These are phyloP conservation scores for Camponotus pennsylvanicus DNA, from an alignment of 1,140 invertebrate species.

Conservation along the genomic window DNA sequence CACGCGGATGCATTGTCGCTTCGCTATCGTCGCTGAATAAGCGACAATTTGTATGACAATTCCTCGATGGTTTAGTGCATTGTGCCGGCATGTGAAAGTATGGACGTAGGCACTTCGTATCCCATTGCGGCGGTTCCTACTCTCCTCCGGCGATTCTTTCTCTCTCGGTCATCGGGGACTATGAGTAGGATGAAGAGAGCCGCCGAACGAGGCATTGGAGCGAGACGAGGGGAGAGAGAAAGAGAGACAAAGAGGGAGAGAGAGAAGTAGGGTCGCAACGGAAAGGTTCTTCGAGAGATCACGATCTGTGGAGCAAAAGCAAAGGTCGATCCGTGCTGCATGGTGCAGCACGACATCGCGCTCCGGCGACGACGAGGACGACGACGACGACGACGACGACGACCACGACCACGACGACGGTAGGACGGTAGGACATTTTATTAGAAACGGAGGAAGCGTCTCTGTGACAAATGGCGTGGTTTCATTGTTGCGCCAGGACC, in stretches of 20 bases:
- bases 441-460: constrained; percentile 80
- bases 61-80: constrained; percentile 75
- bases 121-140: constrained; percentile 54
- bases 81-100: constrained; percentile 75
- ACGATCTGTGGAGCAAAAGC: constrained; percentile 74
- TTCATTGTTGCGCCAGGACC: constrained; percentile 78
- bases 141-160: constrained; percentile 37
- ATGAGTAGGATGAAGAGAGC: constrained; percentile 42
- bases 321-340: constrained; percentile 78
- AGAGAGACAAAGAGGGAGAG: constrained; percentile 4
- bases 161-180: constrained; percentile 51
- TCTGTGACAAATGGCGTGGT: constrained; percentile 81
- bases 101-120: constrained; percentile 71
- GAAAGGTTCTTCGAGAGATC: constrained; percentile 70
- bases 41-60: constrained; percentile 82
- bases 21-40: constrained; percentile 73
- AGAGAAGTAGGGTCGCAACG: neutral
- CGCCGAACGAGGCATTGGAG: neutral
- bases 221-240: too few relatives aligned
- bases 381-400: constrained; percentile 47
- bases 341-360: constrained; percentile 62
- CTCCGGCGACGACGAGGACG: constrained; percentile 42
- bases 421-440: constrained; percentile 74
- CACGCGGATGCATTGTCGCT: constrained; percentile 64
- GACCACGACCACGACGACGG: constrained; percentile 26